Base-by-base conservation (phyloP, 2,113 vertebrate species). In the Motacilla tschutschensis region DNA sequence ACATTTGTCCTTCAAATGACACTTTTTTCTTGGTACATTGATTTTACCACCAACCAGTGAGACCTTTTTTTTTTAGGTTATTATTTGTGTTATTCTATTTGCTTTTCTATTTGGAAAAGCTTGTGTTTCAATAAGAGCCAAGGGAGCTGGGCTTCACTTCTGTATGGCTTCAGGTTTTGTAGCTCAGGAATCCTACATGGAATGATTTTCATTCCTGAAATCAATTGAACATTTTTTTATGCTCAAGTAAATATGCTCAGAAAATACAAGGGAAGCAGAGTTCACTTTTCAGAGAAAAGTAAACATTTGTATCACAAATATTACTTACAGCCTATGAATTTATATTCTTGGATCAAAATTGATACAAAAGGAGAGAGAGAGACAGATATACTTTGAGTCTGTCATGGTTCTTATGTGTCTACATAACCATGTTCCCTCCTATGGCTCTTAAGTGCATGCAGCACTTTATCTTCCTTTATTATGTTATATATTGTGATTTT, bases 61-160 rank as follows among this genome's bases (percentile, higher is more conserved):
- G 35, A 48, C 10, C 4, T 47, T 28, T 47, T 28, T 2, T n/a
- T 33, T 33, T 33, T 33, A 33, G 33, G 3, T 38, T 53, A 3
- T 38, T 63, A 11, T 51, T 55, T 0, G 0, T 16, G 3, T n/a
- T 36, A 4, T 1, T 20, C 6, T 50, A 33, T 71, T 66, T 87
- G 15, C 18, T 63, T 83, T 64, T 31, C 33, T 48, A 50, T 77
- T 62, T 33, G 25, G 14, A 41, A 70, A 48, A 70, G 25, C 5
- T 63, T 29, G 4, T 60, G 21, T 73, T 83, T 73, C 55, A 53
- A 0, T 53, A 44, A 40, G 6, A 65, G 19, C 21, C 33, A 22
- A 21, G 17, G 24, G 43, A 58, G 1, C 20, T 16, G 25, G 14
- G 4, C 22, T 54, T 75, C 21, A 18, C 9, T 48, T 50, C 31